Base-by-base conservation (phyloP, 2,797 vertebrate genomes). In the Ataeniobius toweri region DNA sequence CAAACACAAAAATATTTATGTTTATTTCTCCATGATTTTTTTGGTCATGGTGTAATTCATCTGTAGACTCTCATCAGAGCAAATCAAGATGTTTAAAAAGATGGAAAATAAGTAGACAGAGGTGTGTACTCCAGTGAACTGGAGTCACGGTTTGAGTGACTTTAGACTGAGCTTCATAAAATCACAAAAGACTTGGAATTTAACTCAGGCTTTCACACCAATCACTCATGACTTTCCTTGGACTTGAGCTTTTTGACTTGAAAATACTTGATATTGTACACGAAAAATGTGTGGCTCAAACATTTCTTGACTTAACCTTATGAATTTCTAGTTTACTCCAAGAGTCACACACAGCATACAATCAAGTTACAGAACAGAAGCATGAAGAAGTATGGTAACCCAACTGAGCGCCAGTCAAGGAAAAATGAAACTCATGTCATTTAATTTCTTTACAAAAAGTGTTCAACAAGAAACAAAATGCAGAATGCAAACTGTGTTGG, bases 1-100 rank as follows among this genome's bases (percentile, higher is more conserved):
- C 53, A 78, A 68, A 78, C 13, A 9, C 63, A 78, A 48, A 53
- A 31, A 31, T 41, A 82, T 77, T 77, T 84, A 77, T 59, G 61
- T 51, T 65, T 7, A 31, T 26, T 50, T 36, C 55, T 48, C 46
- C 28, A 31, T 28, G 36, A 44, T 31, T 14, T 46, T 46, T 63
- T 48, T 8, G 12, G 5, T 48, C 16, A 22, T 20, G 39, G 44
- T 74, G 74, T 48, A 78, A 74, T 56, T 44, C 71, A 44, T 46
- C 41, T 69, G 14, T n/a, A 16, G 5, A 67, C 31, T 44, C 26
- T 16, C 41, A 69, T 44, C 41, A 46, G 50, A 51, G 14, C 1
- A 69, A 69, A 69, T 69, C 41, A 46, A 46, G 39, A 69, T 16
- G 67, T 46, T 46, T 16, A 69, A 69, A 46, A 69, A 69, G 5